A percentile compares a stretch with the other conserved stretches of the same genome.
Conservation (phyloP, 1,140 invertebrate species). For the Platyscapa corneri region DNA sequence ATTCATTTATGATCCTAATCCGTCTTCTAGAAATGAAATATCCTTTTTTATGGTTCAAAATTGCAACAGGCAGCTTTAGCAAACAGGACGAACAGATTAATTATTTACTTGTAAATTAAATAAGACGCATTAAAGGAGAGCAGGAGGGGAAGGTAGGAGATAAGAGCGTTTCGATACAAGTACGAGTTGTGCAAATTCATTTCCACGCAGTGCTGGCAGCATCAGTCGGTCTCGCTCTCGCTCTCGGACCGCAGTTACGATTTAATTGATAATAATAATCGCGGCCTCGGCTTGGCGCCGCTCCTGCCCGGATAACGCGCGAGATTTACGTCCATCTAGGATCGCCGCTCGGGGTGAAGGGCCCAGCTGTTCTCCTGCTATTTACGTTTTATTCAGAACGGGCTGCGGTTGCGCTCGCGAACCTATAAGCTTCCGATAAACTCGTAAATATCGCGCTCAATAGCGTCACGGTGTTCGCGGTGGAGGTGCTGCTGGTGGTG, state of each 20-base stretch:
- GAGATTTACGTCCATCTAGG: background rate
- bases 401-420: background rate
- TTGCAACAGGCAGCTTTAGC: too few species aligned
- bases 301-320: background rate
- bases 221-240: too few species aligned
- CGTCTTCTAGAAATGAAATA: too few species aligned
- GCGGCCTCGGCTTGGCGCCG: background rate
- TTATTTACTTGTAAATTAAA: background rate
- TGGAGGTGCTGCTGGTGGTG: too few species aligned
- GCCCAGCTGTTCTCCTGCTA: background rate
- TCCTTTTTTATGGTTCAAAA: too few species aligned
- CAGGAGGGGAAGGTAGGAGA: background rate
- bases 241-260: background rate
- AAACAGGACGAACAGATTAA: too few species aligned
- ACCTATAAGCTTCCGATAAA: constrained; percentile 38
- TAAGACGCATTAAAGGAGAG: background rate
- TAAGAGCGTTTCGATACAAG: background rate
- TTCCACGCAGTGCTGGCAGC: too few species aligned
- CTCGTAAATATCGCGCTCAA: constrained; percentile 44
- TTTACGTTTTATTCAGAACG: constrained; percentile 29
- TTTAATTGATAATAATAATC: constrained; percentile 47
- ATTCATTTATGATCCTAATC: too few species aligned
- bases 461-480: too few species aligned
- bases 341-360: background rate
- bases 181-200: too few species aligned